Conservation (phyloP, 2,888 invertebrate species). For the Eurois occulta region DNA sequence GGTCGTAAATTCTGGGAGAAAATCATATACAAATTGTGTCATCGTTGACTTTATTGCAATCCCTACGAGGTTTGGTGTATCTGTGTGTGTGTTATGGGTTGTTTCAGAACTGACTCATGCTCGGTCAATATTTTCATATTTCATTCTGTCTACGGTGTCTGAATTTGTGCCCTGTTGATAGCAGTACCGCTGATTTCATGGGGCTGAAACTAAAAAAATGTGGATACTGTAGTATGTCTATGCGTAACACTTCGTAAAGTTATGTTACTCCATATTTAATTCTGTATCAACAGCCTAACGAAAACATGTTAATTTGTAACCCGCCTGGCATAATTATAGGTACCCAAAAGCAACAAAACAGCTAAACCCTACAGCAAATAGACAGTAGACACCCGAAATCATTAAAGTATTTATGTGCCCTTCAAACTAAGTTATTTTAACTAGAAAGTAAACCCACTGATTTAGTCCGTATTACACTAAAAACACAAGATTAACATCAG, state of each 20-base stretch:
- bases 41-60: background rate
- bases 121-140: no score
- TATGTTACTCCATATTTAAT: background rate
- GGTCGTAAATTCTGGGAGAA: no score
- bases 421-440: constrained; percentile 37
- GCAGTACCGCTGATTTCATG: background rate
- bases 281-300: background rate
- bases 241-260: background rate
- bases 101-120: background rate
- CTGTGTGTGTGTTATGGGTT: background rate
- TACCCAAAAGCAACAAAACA: constrained; percentile 23
- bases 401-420: constrained; percentile 30
- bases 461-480: constrained; percentile 21
- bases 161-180: background rate
- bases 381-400: constrained; percentile 14
- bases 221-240: background rate
- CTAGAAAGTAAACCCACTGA: constrained; percentile 12
- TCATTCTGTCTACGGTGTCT: no score
- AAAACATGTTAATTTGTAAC: background rate
- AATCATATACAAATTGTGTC: background rate
- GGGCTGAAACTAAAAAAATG: background rate
- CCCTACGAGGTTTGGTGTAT: background rate
- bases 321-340: background rate
- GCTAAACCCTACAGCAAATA: constrained; percentile 22
- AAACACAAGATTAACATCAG: constrained; percentile 32